A percentile compares a stretch with the other conserved stretches of the same genome.
These are phyloP conservation scores for Cheilosia vulpina DNA, from an alignment of 2,888 invertebrate species.

Conservation along the genomic window DNA sequence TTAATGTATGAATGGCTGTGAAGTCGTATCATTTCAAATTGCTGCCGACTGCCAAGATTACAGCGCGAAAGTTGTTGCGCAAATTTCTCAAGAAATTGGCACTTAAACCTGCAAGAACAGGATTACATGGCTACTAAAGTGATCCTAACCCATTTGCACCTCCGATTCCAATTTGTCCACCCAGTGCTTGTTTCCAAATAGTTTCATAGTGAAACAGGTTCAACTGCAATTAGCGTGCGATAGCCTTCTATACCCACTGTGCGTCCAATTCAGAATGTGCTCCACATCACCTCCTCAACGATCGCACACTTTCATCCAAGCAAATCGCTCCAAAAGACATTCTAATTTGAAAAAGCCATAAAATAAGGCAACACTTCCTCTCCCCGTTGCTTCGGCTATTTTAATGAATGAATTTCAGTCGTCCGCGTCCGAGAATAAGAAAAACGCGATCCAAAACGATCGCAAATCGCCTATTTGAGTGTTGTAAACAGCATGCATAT, in stretches of 20 bases:
- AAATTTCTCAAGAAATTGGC: too few relatives aligned
- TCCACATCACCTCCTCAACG: slow-evolving; percentile 10
- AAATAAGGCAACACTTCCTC: slow-evolving; percentile 12
- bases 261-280: not conserved
- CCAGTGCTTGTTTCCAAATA: too few relatives aligned
- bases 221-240: not conserved
- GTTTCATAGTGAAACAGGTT: not conserved
- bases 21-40: too few relatives aligned
- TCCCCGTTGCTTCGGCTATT: slow-evolving; percentile 25
- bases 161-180: too few relatives aligned
- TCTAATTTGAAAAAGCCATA: slow-evolving; percentile 2
- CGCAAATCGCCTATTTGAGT: slow-evolving; percentile 45
- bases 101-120: too few relatives aligned
- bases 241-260: too few relatives aligned
- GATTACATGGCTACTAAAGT: too few relatives aligned
- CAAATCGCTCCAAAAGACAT: slow-evolving; percentile 2
- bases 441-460: slow-evolving; percentile 47
- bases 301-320: not conserved
- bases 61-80: too few relatives aligned
- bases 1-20: too few relatives aligned
- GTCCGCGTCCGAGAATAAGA: slow-evolving; percentile 25
- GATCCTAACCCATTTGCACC: too few relatives aligned
- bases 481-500: slow-evolving; percentile 47
- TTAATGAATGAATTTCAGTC: slow-evolving; percentile 71
- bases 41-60: too few relatives aligned